Base-by-base conservation (phyloP, 2,888 invertebrate genomes). In the Argynnis bischoffii region DNA sequence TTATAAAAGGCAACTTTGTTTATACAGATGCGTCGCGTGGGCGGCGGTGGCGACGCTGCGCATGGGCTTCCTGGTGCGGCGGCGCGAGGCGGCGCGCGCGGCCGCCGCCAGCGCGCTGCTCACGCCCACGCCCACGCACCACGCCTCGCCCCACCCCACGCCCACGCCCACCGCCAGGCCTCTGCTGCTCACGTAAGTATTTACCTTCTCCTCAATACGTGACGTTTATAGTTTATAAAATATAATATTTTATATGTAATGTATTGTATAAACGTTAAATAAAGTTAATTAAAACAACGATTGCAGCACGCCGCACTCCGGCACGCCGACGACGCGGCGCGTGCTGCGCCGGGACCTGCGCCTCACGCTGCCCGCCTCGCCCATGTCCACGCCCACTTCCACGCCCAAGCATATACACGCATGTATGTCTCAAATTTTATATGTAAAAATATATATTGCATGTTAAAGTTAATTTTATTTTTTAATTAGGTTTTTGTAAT, bases 21-120 rank as follows among this genome's bases (percentile, higher is more conserved):
- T 26, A 26, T 5, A 26, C 76, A 92, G 91, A 53, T 85, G 87
- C 69, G 78, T 78, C 51, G 89, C 80, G 46, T 78, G 77, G 67
- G 78, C 66, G 70, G 88, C 87, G 76, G 74, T 87, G 70, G 79
- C 78, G 31, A 81, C 81, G 61, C 72, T 86, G 54, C 91, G 92
- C 71, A 85, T 90, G 89, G 74, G 78, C 15, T 91, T 81, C 86
- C 82, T 92, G 75, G 89, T 90, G 80, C 84, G 87, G 21, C 83
- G 89, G 0, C 83, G 90, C 13, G 75, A 69, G 21, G 78, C 76
- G 73, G 81, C 77, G 75, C 83, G 88, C 64, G 77, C 83, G 50
- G 73, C 81, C n/a, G 69, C 87, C 56, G 83, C 84, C 48, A 48
- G 65, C 76, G 77, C 76, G 59, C 54, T 87, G 48, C 79, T 86